These are phyloP conservation scores for Hybognathus amarus DNA, from an alignment of 2,797 vertebrate genomes.

Conservation along the genomic window DNA sequence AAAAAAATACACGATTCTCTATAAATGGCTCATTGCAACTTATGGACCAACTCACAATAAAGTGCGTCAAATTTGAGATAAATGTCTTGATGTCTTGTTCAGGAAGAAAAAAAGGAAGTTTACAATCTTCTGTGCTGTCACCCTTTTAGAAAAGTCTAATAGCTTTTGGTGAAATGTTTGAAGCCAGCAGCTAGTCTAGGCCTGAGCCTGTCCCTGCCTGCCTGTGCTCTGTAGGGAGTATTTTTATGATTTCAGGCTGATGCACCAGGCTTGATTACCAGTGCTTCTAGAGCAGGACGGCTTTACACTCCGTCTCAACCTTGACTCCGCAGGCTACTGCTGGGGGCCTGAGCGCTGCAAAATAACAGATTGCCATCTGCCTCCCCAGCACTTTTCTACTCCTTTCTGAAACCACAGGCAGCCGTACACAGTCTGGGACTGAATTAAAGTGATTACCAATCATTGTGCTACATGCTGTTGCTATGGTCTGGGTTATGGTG, in stretches of 20 bases:
- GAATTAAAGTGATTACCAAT: slow-evolving; percentile 54
- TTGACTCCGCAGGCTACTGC: slow-evolving; percentile 58
- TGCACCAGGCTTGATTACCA: slow-evolving; percentile 60
- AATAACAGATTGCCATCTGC: slow-evolving; percentile 47
- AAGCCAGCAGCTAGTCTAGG: slow-evolving; percentile 21
- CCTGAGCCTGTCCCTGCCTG: slow-evolving; percentile 59
- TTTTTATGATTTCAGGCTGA: slow-evolving; percentile 56
- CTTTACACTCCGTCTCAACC: slow-evolving; percentile 52
- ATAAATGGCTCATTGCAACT: not conserved
- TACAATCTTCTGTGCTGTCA: not conserved
- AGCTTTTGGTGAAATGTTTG: slow-evolving; percentile 30
- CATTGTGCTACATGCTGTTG: slow-evolving; percentile 47
- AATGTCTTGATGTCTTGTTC: not conserved
- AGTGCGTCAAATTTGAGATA: not conserved
- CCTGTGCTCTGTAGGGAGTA: slow-evolving; percentile 32
- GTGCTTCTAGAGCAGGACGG: slow-evolving; percentile 50
- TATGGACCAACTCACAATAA: not conserved
- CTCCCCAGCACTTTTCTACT: slow-evolving; percentile 24
- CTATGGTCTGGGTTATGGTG: slow-evolving; percentile 9
- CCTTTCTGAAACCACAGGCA: slow-evolving; percentile 28
- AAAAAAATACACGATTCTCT: not conserved
- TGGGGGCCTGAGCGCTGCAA: slow-evolving; percentile 25
- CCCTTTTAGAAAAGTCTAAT: not conserved
- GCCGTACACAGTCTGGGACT: slow-evolving; percentile 41
- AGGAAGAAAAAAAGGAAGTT: not conserved